A percentile compares a stretch with the other conserved stretches of the same genome.
phyloP scores from a whole-genome alignment of 2,113 vertebrate species.

The Polypterus bichir region DNA sequence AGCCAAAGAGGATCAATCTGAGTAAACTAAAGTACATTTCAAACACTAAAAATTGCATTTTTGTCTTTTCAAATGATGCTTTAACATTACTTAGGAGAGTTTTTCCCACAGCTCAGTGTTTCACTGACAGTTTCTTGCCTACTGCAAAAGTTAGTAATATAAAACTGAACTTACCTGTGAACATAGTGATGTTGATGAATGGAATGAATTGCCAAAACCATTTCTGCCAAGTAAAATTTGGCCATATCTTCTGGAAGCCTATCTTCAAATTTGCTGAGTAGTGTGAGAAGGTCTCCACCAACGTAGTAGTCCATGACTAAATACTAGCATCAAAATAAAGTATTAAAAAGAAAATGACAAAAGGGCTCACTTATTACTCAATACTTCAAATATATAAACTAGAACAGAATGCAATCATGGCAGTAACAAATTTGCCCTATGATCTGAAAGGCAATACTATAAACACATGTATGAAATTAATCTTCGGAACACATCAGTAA shows the following conservation, averaged over 20 bases:
- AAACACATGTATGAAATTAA: no score
- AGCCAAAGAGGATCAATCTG: no score
- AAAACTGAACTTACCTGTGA: slow-evolving; percentile 60
- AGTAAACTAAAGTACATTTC: no score
- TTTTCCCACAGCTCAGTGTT: neutral
- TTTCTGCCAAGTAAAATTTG: slow-evolving; percentile 89
- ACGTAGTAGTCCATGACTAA: slow-evolving; percentile 98
- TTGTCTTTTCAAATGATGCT: no score
- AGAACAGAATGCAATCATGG: no score
- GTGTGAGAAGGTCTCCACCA: slow-evolving; percentile 85
- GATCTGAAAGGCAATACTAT: no score
- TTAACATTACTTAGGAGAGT: no score
- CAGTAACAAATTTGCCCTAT: no score
- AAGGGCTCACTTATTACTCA: neutral
- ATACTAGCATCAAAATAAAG: slow-evolving; percentile 51
- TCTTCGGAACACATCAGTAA: no score
- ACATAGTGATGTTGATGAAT: slow-evolving; percentile 91
- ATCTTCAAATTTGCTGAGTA: slow-evolving; percentile 97
- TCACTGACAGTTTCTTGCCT: neutral
- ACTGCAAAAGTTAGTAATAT: neutral
- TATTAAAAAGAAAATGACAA: neutral
- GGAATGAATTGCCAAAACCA: slow-evolving; percentile 91
- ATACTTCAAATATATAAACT: no score
- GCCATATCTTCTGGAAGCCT: slow-evolving; percentile 93
- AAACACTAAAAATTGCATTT: no score